Evolutionary conservation across 2,888 invertebrate genomes (phyloP), one percentile per base, ranked within the genome.

Genomic region (Sinohyriopsis cumingii): DNA sequence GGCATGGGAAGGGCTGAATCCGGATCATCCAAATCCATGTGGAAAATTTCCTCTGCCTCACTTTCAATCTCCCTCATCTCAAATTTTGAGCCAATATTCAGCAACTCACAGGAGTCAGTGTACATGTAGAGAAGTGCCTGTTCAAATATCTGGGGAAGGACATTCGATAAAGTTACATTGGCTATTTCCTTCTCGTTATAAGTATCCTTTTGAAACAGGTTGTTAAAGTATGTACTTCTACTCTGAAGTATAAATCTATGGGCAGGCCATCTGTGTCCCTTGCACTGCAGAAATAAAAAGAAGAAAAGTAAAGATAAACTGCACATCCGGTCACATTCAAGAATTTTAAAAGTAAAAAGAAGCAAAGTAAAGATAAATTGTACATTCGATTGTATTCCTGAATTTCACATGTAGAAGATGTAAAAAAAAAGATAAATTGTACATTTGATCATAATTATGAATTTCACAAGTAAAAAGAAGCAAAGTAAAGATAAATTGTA

Each of bases 211-310:
- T 66, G 63, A 62, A 60, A 59, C 61, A 65, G 65, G 61, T 72
- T 73, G 55, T 80, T 92, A 12, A 95, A 91, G 25, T 92, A 92
- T 12, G 93, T 92, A 72, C 94, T 93, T 76, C 92, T 92, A 0
- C 92, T 92, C 0, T 93, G 93, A 0, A 96, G 87, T 65, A 96
- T 93, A 88, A 93, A 95, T 79, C 93, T 93, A 89, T 96, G 96
- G 0, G 94, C 94, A 0, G 94, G 92, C 90, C 93, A 95, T 4
- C 87, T 88, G 78, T 92, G 92, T 67, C 91, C 88, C 53, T 93
- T 93, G 55, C 94, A 91, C 93, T 93, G 82, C 15, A 45, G 12
- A 45, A 3, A 15, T 45, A 45, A 45, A 45, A 15, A 15, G 2
- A 45, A 45, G 12, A 1, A 5, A 33, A 12, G 12, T 12, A 45